Conservation (phyloP, 2,888 invertebrate genomes). For the Rhaphigaster nebulosa region DNA sequence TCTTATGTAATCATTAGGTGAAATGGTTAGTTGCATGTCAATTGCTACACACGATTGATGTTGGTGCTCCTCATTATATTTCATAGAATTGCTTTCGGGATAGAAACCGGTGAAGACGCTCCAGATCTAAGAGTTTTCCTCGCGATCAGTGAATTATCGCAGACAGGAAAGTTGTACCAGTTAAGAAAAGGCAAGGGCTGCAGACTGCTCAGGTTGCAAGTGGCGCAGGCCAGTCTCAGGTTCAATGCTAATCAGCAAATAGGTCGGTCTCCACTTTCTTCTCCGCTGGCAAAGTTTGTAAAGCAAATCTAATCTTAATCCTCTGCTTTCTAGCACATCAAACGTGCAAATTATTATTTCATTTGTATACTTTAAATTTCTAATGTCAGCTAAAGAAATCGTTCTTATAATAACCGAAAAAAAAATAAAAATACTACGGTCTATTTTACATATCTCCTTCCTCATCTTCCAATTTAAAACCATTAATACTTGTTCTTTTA, state of each 20-base stretch:
- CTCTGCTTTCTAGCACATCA: not conserved
- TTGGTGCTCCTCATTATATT: not conserved
- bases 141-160: not conserved
- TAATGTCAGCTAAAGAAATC: not conserved
- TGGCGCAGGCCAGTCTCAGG: not conserved
- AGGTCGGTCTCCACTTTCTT: conserved; percentile 46
- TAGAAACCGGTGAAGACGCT: not conserved
- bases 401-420: too few species aligned
- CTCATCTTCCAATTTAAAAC: too few species aligned
- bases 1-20: not conserved
- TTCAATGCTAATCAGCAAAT: conserved; percentile 28
- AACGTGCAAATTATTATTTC: not conserved
- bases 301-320: not conserved
- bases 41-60: not conserved
- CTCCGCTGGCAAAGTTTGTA: not conserved
- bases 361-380: not conserved
- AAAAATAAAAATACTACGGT: too few species aligned
- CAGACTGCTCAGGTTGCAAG: not conserved
- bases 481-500: too few species aligned
- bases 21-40: not conserved
- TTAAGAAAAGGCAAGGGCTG: not conserved
- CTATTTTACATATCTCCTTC: too few species aligned
- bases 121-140: not conserved
- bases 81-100: not conserved
- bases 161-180: not conserved